Percentiles rank a stretch among this genome's conserved stretches.
phyloP scores from a whole-genome alignment of 2,888 invertebrate genomes.

The Leptura quadrifasciata region DNA sequence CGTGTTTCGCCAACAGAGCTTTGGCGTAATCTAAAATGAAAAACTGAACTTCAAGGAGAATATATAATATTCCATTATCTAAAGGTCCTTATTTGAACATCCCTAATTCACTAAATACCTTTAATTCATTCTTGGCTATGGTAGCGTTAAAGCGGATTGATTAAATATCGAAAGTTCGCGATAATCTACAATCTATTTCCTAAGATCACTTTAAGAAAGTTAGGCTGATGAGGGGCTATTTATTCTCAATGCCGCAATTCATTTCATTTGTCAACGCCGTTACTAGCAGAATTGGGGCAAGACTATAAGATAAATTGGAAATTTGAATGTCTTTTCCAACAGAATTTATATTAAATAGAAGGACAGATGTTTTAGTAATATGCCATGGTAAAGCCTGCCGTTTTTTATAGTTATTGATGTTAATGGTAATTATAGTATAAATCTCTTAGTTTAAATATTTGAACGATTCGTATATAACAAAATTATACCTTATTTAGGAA shows the following conservation, averaged over 20 bases:
- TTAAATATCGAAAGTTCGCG: not conserved
- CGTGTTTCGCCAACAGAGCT: no score
- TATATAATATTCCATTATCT: no score
- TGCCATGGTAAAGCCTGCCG: no score
- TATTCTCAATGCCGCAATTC: not conserved
- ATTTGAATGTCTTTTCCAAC: not conserved
- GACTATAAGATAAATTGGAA: not conserved
- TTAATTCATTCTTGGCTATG: not conserved
- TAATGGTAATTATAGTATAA: no score
- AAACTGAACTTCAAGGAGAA: no score
- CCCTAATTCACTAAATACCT: no score
- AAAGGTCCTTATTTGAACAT: no score
- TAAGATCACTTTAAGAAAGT: not conserved
- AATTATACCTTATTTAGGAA: no score
- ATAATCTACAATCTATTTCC: not conserved
- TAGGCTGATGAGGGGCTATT: not conserved
- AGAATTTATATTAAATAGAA: not conserved
- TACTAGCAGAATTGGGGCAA: not conserved
- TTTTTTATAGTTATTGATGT: no score
- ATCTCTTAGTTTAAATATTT: no score
- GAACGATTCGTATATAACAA: no score
- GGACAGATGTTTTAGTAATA: not conserved
- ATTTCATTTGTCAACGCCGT: not conserved
- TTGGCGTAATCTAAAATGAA: no score
- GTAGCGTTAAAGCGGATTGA: not conserved